A percentile compares a stretch with the other conserved stretches of the same genome.
These are phyloP conservation scores for Rhincodon typus DNA, from an alignment of 2,797 vertebrate genomes.

Conservation along the genomic window DNA sequence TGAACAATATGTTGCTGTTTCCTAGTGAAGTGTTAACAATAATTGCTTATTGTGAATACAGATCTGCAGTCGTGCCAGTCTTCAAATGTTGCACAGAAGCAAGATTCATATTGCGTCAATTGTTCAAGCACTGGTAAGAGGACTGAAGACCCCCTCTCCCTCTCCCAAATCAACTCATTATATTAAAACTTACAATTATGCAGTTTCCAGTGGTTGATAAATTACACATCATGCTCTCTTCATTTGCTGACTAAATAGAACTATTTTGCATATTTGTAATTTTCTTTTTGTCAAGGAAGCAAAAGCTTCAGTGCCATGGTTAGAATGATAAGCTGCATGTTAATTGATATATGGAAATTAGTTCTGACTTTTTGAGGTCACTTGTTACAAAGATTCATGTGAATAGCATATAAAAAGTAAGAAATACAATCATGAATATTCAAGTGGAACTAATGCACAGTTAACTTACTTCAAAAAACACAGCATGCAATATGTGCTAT, in stretches of 20 bases:
- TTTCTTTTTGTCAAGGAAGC: constrained; percentile 21
- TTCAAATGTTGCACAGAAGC: neutral
- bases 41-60: neutral
- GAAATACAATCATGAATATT: neutral
- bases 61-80: neutral
- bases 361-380: constrained; percentile 22
- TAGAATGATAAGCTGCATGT: constrained; percentile 27
- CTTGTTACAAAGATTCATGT: neutral
- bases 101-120: neutral
- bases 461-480: neutral
- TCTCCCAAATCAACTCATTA: neutral
- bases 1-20: constrained; percentile 23
- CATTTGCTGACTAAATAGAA: neutral
- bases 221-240: neutral
- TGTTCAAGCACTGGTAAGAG: neutral
- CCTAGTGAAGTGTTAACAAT: neutral
- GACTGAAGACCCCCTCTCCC: neutral
- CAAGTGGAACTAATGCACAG: neutral
- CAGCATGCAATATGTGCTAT: neutral
- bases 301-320: neutral
- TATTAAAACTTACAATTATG: neutral
- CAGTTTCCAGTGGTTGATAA: constrained; percentile 2
- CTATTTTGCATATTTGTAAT: constrained; percentile 19
- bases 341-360: constrained; percentile 29
- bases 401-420: constrained; percentile 22